Evolutionary conservation across 2,113 vertebrate species (phyloP), one percentile per base, ranked within the genome.

Genomic region (Nerophis ophidion): DNA sequence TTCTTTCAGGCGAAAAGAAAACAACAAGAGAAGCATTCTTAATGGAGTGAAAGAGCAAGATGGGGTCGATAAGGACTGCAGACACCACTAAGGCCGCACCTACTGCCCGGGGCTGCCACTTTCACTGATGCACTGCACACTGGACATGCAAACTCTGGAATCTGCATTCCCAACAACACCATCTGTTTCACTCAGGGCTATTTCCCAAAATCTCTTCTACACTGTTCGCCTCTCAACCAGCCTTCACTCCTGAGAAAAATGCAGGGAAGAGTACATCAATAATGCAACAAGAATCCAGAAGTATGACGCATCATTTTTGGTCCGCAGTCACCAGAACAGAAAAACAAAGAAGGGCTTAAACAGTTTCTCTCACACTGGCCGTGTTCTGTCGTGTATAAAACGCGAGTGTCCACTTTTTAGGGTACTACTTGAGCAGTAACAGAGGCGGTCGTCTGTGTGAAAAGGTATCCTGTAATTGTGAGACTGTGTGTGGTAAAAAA

Each of bases 11-110:
- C 5, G 6, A 45, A 62, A 16, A 6, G 45, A 40, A 45, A 71
- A 10, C 0, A 5, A 42, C 26, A 75, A 57, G 54, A 51, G 36
- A 57, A 58, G 58, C 1, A 12, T 38, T 67, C 49, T 66, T 74
- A 79, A 87, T 76, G 84, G 81, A 79, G 51, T 8, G 33, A 49
- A n/a, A 60, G 48, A 11, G 63, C 58, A 57, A 36, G 52, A 70
- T 59, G 5, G 60, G 82, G 79, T 86, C 84, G 70, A 86, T 87
- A 74, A 79, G 56, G 45, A 44, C 72, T 72, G 68, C 76, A 78
- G 76, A 79, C 70, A 60, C 19, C 40, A 60, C 42, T 70, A 51
- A 63, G 65, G 63, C 54, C 48, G 62, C 57, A 40, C 50, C 51
- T 46, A 33, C 10, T 48, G 64, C 57, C 62, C 61, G 57, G 7